A percentile compares a stretch with the other conserved stretches of the same genome.
phyloP scores from a whole-genome alignment of 2,113 vertebrate genomes.

The Podarcis muralis region DNA sequence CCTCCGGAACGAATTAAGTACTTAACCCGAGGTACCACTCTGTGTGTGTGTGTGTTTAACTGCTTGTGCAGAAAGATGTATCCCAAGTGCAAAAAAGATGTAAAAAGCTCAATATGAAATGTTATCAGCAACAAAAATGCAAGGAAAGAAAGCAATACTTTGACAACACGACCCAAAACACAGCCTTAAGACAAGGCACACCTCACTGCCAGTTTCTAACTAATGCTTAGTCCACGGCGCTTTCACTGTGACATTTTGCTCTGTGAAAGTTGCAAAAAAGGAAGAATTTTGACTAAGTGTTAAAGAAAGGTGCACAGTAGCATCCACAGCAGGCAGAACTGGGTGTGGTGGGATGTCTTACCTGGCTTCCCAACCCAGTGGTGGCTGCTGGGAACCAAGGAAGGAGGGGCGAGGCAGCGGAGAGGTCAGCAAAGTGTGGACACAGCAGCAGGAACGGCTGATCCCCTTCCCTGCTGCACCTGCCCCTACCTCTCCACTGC shows the following conservation, averaged over 20 bases:
- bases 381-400: no score
- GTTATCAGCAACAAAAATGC: neutral
- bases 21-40: no score
- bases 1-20: no score
- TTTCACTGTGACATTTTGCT: neutral
- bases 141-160: neutral
- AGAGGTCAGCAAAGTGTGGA: no score
- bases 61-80: neutral
- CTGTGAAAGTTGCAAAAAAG: neutral
- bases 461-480: no score
- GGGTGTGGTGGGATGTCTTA: no score
- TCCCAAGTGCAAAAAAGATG: neutral
- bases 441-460: no score
- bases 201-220: neutral
- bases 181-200: slow-evolving; percentile 7
- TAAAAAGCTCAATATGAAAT: neutral
- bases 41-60: no score
- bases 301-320: neutral
- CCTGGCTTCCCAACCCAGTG: no score
- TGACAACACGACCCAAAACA: neutral
- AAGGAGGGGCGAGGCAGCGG: no score
- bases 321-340: no score
- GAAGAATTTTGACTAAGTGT: neutral
- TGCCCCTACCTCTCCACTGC: no score
- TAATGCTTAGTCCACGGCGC: neutral